phyloP scores from a whole-genome alignment of 2,888 invertebrate species.

The Meganola albula region DNA sequence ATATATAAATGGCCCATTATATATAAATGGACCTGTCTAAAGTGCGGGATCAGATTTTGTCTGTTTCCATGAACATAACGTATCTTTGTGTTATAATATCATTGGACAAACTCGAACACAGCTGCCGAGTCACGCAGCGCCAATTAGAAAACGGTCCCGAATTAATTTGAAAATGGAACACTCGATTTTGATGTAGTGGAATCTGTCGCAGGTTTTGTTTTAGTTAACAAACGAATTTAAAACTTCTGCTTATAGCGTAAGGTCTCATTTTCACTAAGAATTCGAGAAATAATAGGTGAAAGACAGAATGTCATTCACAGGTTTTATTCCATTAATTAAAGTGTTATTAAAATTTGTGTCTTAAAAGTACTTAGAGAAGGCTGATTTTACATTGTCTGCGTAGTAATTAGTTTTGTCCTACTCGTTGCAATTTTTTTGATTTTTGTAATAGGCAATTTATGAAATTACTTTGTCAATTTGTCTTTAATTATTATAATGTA shows the following conservation, averaged over 20 bases:
- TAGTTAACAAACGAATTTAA: slow-evolving; percentile 14
- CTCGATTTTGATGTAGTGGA: slow-evolving; percentile 75
- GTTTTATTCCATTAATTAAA: too few relatives aligned
- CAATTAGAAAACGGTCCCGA: slow-evolving; percentile 72
- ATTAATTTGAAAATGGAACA: slow-evolving; percentile 75
- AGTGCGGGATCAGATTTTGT: too few relatives aligned
- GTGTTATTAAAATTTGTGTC: slow-evolving; percentile 32
- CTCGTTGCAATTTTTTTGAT: slow-evolving; percentile 31
- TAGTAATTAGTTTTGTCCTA: slow-evolving; percentile 43
- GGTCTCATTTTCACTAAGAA: slow-evolving; percentile 18
- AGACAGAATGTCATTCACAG: slow-evolving; percentile 39
- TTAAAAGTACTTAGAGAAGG: slow-evolving; percentile 25
- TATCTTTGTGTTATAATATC: slow-evolving; percentile 1
- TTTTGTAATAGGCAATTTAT: slow-evolving; percentile 27
- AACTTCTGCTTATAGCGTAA: slow-evolving; percentile 18
- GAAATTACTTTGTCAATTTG: slow-evolving; percentile 22
- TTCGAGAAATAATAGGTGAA: slow-evolving; percentile 35
- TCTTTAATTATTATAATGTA: slow-evolving; percentile 18
- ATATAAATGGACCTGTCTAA: too few relatives aligned
- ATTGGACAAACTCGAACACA: too few relatives aligned
- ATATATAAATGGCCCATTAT: too few relatives aligned
- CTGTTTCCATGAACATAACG: too few relatives aligned
- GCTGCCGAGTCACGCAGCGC: slow-evolving; percentile 67
- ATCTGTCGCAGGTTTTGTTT: slow-evolving; percentile 44
- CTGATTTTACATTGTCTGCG: slow-evolving; percentile 9